Conservation (phyloP, 2,113 vertebrate genomes). For the Lagopus muta region DNA sequence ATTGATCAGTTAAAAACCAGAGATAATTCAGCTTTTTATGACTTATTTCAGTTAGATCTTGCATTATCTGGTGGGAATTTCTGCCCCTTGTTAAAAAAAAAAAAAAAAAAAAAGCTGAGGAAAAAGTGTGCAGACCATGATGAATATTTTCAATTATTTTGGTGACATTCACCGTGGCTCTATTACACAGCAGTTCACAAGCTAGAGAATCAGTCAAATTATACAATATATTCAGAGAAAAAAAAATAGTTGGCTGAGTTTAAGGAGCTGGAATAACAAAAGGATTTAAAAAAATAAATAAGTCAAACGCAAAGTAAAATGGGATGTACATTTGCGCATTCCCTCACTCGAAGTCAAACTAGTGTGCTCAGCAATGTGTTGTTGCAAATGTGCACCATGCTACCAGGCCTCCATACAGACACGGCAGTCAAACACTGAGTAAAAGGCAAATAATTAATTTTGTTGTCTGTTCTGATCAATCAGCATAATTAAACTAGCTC, state of each 20-base stretch:
- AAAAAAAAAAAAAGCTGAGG: no score
- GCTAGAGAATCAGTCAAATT: background rate
- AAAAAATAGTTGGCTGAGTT: background rate
- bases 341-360: background rate
- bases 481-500: background rate
- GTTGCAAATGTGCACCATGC: no score
- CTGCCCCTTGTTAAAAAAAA: background rate
- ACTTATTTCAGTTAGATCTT: background rate
- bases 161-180: accelerated
- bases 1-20: background rate
- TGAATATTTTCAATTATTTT: background rate
- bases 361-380: background rate
- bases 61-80: background rate
- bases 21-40: background rate
- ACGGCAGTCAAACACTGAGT: background rate
- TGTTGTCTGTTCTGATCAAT: background rate
- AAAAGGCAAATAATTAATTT: background rate
- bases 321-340: background rate
- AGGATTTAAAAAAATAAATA: background rate
- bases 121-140: background rate
- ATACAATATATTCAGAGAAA: background rate
- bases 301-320: background rate
- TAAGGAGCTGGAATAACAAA: background rate
- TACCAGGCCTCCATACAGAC: background rate
- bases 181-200: background rate